Base-by-base conservation (phyloP, 2,888 invertebrate genomes). In the Lochmaea crataegi region DNA sequence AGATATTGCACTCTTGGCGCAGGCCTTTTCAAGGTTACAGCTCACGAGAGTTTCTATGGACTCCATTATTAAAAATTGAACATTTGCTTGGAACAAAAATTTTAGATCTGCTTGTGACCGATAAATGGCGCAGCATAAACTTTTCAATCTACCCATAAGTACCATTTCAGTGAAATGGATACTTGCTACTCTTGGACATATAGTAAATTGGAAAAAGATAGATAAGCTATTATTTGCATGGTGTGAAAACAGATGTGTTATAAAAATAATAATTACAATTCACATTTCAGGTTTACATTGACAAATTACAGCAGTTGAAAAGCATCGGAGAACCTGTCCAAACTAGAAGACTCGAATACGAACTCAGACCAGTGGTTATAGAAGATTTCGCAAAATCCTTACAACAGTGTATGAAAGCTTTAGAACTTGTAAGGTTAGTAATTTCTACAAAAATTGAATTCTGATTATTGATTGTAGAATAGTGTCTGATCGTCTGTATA, bases 281-380 rank as follows among this genome's bases (percentile, higher is more conserved):
- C 1, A 16, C 11, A 18, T 42, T 63, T 41, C 92, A 93, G 83
- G 89, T 92, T 48, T 93, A 93, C 84, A 89, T 90, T 75, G 91
- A 90, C 80, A 92, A 92, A 83, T 84, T 93, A 74, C 83, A 87
- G 1, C 90, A 90, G 72, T 85, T 92, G 79, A 89, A 94, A 89
- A 90, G 91, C 76, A 90, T 93, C 86, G 98, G 98, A 11, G 96
- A 97, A 84, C 97, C 98, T 0, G 94, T 98, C 71, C 94, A 94
- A 82, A 92, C 92, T 78, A 91, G 98, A 61, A 92, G 93, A 80
- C 87, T 91, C 56, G 98, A 98, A 86, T 94, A 89, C 78, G 94
- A 96, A 83, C 90, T 93, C 14, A 91, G 97, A 80, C 94, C 94
- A 2, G 88, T 89, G 0, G 94, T 93, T 0, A 89, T 98, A 76